Evolutionary conservation across 2,888 invertebrate species (phyloP).

Genomic region (Nemapogon koenigi): DNA sequence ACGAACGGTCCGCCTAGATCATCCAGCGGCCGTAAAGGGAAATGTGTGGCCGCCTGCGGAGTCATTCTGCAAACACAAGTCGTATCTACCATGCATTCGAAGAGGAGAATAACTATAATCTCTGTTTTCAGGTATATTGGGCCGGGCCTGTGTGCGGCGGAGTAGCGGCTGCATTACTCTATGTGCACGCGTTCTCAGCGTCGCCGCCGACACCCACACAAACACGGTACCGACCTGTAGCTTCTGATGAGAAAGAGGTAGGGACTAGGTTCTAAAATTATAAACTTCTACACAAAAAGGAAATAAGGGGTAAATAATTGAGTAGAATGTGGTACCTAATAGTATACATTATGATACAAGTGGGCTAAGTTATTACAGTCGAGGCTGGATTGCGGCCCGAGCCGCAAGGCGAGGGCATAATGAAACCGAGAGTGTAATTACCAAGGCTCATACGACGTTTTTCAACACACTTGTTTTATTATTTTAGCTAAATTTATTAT

Average conservation of each 20-base stretch:
- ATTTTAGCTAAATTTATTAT: no score
- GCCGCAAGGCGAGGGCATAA: no score
- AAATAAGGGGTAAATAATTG: background rate
- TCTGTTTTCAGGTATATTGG: slow-evolving; percentile 81
- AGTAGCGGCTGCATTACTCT: slow-evolving; percentile 76
- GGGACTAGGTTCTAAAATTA: slow-evolving; percentile 7
- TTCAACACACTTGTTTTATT: background rate
- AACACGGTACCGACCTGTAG: slow-evolving; percentile 64
- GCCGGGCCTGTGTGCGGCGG: slow-evolving; percentile 86
- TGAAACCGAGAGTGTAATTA: no score
- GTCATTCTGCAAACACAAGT: no score
- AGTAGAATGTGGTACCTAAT: background rate
- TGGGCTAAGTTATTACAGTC: no score
- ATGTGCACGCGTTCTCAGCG: slow-evolving; percentile 69
- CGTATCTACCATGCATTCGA: no score
- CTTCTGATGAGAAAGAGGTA: slow-evolving; percentile 74
- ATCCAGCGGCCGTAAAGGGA: no score
- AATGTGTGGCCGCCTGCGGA: no score
- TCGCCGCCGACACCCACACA: slow-evolving; percentile 33
- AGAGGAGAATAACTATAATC: no score
- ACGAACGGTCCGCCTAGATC: no score
- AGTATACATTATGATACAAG: background rate
- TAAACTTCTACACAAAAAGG: background rate
- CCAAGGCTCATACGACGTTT: no score
- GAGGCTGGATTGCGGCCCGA: no score